A percentile compares a stretch with the other conserved stretches of the same genome.
These are phyloP conservation scores for Chlorops oryzae DNA, from an alignment of 1,140 invertebrate genomes.

Conservation along the genomic window DNA sequence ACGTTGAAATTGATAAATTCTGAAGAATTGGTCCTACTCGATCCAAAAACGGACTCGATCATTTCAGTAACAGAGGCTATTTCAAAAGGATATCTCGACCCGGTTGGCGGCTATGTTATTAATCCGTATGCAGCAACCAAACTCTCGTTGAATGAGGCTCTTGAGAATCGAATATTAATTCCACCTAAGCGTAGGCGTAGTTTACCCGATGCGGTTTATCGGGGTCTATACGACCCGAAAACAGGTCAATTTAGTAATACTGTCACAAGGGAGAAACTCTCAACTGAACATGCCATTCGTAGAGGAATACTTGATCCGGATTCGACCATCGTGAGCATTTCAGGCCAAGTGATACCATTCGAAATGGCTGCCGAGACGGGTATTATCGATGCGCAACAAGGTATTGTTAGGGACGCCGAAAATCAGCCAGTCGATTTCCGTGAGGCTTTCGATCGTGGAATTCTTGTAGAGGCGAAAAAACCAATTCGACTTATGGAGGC, in stretches of 20 bases:
- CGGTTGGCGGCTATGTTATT: constrained; percentile 67
- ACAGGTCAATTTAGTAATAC: constrained; percentile 59
- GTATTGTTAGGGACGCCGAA: constrained; percentile 58
- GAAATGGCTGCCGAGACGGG: constrained; percentile 72
- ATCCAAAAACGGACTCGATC: constrained; percentile 69
- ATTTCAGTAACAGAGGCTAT: constrained; percentile 78
- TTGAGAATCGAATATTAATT: constrained; percentile 73
- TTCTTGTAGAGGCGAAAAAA: constrained; percentile 71
- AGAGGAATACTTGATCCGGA: constrained; percentile 74
- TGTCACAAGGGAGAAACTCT: constrained; percentile 64
- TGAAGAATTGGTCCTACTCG: constrained; percentile 72
- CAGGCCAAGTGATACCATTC: constrained; percentile 72
- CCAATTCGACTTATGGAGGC: constrained; percentile 80
- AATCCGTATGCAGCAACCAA: constrained; percentile 69
- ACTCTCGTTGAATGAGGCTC: constrained; percentile 70
- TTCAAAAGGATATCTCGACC: constrained; percentile 70
- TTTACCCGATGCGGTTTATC: constrained; percentile 77
- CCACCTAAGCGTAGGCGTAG: constrained; percentile 75
- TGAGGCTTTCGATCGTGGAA: constrained; percentile 78
- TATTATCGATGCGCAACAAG: constrained; percentile 69
- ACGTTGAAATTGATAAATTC: constrained; percentile 67
- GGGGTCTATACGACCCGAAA: constrained; percentile 63
- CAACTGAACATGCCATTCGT: constrained; percentile 68
- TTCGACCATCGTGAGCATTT: constrained; percentile 68
- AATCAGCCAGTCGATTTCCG: constrained; percentile 70